Evolutionary conservation across 2,113 vertebrate species (phyloP).

Genomic region (Calidris pygmaea): DNA sequence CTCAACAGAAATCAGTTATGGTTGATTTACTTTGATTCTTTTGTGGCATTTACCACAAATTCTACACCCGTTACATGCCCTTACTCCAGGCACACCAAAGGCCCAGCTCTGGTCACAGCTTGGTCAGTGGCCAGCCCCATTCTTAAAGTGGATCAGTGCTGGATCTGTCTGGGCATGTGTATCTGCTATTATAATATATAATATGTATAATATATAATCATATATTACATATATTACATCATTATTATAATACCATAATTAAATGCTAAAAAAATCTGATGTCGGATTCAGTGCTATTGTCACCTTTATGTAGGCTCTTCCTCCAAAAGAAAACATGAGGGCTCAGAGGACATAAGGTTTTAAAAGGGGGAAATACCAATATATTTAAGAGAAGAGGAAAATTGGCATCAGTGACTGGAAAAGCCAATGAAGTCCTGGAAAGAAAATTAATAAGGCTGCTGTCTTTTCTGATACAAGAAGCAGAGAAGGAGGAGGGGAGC

Average conservation of each 20-base stretch:
- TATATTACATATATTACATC: background rate
- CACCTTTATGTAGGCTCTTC: background rate
- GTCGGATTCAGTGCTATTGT: background rate
- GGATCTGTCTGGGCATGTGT: background rate
- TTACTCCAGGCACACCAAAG: background rate
- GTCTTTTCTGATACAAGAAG: background rate
- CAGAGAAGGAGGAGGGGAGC: background rate
- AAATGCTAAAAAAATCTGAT: background rate
- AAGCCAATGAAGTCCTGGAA: constrained; percentile 12
- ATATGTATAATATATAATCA: too few species aligned
- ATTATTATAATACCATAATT: background rate
- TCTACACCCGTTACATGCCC: background rate
- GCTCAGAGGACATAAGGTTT: background rate
- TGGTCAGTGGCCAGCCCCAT: background rate
- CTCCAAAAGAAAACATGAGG: background rate
- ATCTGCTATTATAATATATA: background rate
- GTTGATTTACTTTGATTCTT: background rate
- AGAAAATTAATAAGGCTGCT: background rate
- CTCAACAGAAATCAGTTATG: background rate
- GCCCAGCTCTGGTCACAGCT: background rate
- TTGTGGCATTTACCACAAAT: background rate
- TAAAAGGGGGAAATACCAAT: background rate
- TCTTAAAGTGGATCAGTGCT: rapidly evolving
- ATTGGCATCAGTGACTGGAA: background rate
- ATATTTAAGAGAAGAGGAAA: background rate